These are phyloP conservation scores for Bovichtus diacanthus DNA, from an alignment of 2,797 vertebrate species.

Conservation along the genomic window DNA sequence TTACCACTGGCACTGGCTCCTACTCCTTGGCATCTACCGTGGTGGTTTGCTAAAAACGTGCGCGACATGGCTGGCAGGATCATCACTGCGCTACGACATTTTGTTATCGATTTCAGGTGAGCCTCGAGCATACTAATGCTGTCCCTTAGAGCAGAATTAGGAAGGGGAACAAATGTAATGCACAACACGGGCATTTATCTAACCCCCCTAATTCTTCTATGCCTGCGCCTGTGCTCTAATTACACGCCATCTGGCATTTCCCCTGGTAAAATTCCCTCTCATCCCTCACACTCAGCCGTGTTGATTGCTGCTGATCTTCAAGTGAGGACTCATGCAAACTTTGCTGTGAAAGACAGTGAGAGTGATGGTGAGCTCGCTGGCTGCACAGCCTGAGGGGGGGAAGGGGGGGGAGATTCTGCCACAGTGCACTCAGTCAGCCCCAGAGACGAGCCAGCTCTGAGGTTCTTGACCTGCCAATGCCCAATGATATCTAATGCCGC, in stretches of 20 bases:
- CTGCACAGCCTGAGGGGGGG: slow-evolving; percentile 54
- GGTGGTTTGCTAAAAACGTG: slow-evolving; percentile 62
- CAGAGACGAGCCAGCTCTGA: slow-evolving; percentile 48
- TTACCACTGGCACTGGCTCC: slow-evolving; percentile 67
- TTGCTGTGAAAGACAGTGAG: slow-evolving; percentile 68
- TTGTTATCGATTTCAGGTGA: slow-evolving; percentile 78
- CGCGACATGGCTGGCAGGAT: slow-evolving; percentile 65
- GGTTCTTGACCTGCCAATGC: slow-evolving; percentile 55
- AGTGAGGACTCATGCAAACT: slow-evolving; percentile 74
- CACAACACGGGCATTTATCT: slow-evolving; percentile 78
- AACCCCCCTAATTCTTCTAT: slow-evolving; percentile 77
- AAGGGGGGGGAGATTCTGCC: slow-evolving; percentile 45
- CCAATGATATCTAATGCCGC: slow-evolving; percentile 50
- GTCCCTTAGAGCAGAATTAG: slow-evolving; percentile 69
- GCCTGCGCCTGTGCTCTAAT: slow-evolving; percentile 79
- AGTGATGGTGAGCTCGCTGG: slow-evolving; percentile 57
- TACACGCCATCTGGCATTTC: slow-evolving; percentile 83
- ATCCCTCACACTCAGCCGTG: slow-evolving; percentile 76
- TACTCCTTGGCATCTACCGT: slow-evolving; percentile 60
- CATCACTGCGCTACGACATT: slow-evolving; percentile 67
- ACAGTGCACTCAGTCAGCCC: slow-evolving; percentile 61
- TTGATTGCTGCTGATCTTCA: slow-evolving; percentile 77
- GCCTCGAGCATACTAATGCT: slow-evolving; percentile 73
- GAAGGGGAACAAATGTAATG: slow-evolving; percentile 70
- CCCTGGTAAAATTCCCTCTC: slow-evolving; percentile 79